Conservation (phyloP, 2,797 vertebrate species). For the Poeciliopsis presidionis region DNA sequence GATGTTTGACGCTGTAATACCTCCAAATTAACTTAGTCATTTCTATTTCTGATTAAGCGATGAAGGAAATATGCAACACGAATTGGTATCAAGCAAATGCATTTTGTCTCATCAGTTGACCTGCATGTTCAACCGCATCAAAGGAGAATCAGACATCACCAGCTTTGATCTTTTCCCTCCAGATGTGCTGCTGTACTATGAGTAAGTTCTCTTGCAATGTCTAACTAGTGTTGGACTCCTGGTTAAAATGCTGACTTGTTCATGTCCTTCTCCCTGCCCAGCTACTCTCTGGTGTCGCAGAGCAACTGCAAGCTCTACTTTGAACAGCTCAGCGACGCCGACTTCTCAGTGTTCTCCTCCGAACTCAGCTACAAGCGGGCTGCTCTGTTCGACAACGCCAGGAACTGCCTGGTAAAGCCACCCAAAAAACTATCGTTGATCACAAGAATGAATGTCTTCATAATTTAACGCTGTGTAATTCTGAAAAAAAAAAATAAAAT, state of each 20-base stretch:
- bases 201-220: slow-evolving; percentile 61
- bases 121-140: slow-evolving; percentile 80
- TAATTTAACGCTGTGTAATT: not conserved
- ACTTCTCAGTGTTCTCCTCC: slow-evolving; percentile 73
- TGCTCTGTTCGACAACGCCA: slow-evolving; percentile 65
- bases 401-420: slow-evolving; percentile 74
- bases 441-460: not conserved
- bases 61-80: not conserved
- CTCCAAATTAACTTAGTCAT: not conserved
- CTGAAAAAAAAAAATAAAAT: too few species aligned
- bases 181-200: slow-evolving; percentile 79
- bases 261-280: slow-evolving; percentile 20
- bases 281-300: slow-evolving; percentile 68
- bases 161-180: slow-evolving; percentile 67
- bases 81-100: not conserved
- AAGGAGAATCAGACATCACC: not conserved
- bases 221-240: not conserved
- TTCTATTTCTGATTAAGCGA: not conserved
- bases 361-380: slow-evolving; percentile 58
- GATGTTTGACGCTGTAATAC: not conserved
- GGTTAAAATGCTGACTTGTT: not conserved
- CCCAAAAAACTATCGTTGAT: not conserved
- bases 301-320: slow-evolving; percentile 73
- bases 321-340: slow-evolving; percentile 62
- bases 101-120: slow-evolving; percentile 68